Conservation (phyloP, 2,888 invertebrate genomes). For the Andrena dorsata region DNA sequence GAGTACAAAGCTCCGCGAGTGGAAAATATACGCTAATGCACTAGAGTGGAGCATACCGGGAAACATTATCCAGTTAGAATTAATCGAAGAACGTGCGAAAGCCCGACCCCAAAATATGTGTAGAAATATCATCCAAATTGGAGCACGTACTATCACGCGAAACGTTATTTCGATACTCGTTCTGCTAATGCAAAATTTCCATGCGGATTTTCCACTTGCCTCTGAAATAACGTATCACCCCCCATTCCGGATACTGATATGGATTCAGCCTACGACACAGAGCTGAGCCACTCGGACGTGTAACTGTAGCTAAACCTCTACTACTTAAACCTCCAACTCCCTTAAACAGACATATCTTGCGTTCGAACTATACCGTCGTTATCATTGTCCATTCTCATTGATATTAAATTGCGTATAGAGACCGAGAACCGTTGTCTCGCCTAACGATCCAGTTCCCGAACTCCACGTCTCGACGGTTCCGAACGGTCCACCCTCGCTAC, state of each 20-base stretch:
- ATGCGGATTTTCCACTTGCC: neutral
- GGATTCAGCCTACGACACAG: no score
- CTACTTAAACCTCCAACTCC: no score
- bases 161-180: neutral
- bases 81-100: slow-evolving; percentile 9
- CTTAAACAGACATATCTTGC: no score
- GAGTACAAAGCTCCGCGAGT: neutral
- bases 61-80: slow-evolving; percentile 42
- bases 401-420: neutral
- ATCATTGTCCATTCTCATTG: neutral
- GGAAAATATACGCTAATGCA: slow-evolving; percentile 42
- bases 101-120: slow-evolving; percentile 36
- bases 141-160: slow-evolving; percentile 9
- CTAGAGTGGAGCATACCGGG: slow-evolving; percentile 2
- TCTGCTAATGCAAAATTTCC: slow-evolving; percentile 1
- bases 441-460: neutral
- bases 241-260: neutral
- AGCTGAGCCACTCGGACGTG: no score
- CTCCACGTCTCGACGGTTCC: neutral
- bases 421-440: neutral
- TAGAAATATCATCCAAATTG: slow-evolving; percentile 9
- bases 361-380: no score
- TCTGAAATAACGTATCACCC: neutral
- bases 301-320: no score
- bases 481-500: neutral